Conservation (phyloP, 2,888 invertebrate genomes). For the Crematogaster levior region DNA sequence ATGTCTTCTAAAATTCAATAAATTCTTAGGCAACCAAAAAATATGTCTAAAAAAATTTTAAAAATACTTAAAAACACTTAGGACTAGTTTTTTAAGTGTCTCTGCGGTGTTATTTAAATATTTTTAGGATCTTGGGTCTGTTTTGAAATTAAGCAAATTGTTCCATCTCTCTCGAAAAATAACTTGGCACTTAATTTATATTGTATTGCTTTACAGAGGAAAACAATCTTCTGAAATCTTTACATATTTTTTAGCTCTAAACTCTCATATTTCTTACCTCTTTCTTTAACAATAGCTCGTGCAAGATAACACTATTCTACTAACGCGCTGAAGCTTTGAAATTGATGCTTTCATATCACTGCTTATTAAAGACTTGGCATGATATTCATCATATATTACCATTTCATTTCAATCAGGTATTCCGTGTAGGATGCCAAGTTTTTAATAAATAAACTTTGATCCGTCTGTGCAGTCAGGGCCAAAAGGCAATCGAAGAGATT, state of each 20-base stretch:
- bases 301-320: not conserved
- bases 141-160: not conserved
- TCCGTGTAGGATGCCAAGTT: too few species aligned
- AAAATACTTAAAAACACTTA: not conserved
- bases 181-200: not conserved
- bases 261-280: not conserved
- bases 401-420: conserved; percentile 13
- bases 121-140: too few species aligned
- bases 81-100: not conserved
- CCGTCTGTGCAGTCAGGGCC: conserved; percentile 79
- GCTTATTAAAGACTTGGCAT: not conserved
- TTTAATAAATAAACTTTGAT: conserved; percentile 47
- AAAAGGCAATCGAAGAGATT: conserved; percentile 83
- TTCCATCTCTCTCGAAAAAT: not conserved
- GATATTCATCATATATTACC: not conserved
- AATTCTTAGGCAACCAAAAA: not conserved
- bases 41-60: not conserved
- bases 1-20: not conserved
- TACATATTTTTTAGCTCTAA: not conserved
- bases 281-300: not conserved
- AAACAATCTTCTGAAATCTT: not conserved
- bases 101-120: not conserved
- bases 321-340: conserved; percentile 1
- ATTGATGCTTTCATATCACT: not conserved
- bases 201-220: not conserved